phyloP scores from a whole-genome alignment of 92 coral and sea anemone species.

The Blastomussa wellsi region DNA sequence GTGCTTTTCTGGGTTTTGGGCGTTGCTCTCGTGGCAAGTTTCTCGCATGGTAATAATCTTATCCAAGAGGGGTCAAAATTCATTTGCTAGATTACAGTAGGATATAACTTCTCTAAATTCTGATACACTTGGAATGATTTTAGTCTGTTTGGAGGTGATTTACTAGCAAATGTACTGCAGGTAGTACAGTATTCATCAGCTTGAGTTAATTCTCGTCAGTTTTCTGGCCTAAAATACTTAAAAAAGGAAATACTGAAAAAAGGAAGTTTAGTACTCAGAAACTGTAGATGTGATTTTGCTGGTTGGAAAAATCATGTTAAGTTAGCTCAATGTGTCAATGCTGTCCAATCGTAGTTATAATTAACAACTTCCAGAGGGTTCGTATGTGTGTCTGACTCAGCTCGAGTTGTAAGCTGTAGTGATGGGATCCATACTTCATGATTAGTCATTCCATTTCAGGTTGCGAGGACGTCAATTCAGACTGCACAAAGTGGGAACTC shows the following conservation, averaged over 20 bases:
- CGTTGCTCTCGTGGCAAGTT: constrained; percentile 12
- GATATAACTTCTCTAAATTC: too few species aligned
- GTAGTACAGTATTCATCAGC: too few species aligned
- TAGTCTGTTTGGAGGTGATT: too few species aligned
- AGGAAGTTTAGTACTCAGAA: too few species aligned
- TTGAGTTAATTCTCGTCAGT: too few species aligned
- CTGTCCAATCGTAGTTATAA: background rate
- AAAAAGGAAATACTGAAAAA: too few species aligned
- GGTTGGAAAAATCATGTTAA: background rate
- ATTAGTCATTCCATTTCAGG: background rate
- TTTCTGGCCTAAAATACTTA: too few species aligned
- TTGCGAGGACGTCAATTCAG: background rate
- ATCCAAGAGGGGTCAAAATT: background rate
- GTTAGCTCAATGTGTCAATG: background rate
- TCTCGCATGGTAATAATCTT: background rate
- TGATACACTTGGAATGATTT: too few species aligned
- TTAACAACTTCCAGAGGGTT: background rate
- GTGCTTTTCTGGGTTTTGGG: background rate
- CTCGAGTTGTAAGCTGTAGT: too few species aligned
- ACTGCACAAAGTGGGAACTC: background rate
- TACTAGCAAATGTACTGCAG: too few species aligned
- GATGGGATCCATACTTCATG: background rate
- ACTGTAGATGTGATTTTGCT: too few species aligned
- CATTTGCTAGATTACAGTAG: background rate
- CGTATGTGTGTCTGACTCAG: too few species aligned